phyloP scores from a whole-genome alignment of 2,797 vertebrate species.

The Notolabrus celidotus region DNA sequence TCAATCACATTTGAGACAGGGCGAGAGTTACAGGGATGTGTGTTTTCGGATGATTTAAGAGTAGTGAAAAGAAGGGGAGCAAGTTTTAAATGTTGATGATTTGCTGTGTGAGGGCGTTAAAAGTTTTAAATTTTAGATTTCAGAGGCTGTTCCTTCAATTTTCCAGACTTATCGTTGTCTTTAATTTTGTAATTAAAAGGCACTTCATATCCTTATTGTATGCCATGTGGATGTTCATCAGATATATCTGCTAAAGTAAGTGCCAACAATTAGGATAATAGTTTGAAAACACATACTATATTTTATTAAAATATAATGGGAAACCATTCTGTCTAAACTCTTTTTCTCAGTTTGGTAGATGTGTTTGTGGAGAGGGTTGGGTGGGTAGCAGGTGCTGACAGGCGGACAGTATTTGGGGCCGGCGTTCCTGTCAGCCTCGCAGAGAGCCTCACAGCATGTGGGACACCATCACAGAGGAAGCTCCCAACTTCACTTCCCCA shows the following conservation, averaged over 20 bases:
- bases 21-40: constrained; percentile 61
- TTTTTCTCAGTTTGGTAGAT: not conserved
- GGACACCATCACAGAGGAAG: constrained; percentile 73
- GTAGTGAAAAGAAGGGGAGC: not conserved
- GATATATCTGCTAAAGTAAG: no score
- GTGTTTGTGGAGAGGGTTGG: constrained; percentile 24
- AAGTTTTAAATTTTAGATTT: no score
- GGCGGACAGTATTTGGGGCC: constrained; percentile 72
- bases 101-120: not conserved
- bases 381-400: constrained; percentile 57
- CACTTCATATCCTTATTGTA: not conserved
- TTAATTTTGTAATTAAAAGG: not conserved
- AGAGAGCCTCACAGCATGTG: constrained; percentile 78
- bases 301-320: no score
- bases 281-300: no score
- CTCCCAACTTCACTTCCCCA: constrained; percentile 76
- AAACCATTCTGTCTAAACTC: no score
- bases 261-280: no score
- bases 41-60: constrained; percentile 4
- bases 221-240: not conserved
- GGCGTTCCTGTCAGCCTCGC: constrained; percentile 80
- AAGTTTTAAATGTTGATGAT: not conserved
- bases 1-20: constrained; percentile 90
- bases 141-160: not conserved
- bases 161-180: not conserved